These are phyloP conservation scores for Tethea ocularis DNA, from an alignment of 2,888 invertebrate genomes.

Conservation along the genomic window DNA sequence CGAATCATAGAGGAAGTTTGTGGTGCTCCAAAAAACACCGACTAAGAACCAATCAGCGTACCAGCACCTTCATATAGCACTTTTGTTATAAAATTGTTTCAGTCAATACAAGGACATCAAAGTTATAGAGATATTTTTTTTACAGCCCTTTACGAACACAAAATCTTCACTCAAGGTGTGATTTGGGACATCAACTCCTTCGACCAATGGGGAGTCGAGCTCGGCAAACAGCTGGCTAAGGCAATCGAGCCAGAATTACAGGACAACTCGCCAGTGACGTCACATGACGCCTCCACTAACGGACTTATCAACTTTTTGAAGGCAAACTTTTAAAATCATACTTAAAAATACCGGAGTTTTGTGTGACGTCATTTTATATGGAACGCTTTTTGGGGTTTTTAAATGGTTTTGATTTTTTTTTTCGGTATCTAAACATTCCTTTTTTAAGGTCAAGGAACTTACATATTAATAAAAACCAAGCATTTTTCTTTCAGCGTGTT, in stretches of 20 bases:
- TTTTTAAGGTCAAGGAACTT: background rate
- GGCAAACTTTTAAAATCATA: conserved; percentile 70
- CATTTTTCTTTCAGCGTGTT: background rate
- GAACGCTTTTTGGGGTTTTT: background rate
- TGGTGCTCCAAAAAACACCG: no score
- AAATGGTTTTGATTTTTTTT: background rate
- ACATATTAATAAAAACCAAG: background rate
- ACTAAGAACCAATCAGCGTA: no score
- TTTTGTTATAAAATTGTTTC: no score
- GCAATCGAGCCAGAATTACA: conserved; percentile 98
- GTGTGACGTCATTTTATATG: background rate
- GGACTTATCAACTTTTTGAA: conserved; percentile 98
- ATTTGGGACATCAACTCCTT: conserved; percentile 99
- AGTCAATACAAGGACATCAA: no score
- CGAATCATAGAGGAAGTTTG: no score
- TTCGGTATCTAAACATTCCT: background rate
- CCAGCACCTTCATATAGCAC: no score
- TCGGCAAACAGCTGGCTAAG: conserved; percentile 99
- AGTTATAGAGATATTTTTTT: conserved; percentile 6
- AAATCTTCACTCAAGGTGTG: conserved; percentile 98
- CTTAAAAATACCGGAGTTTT: background rate
- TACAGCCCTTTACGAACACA: conserved; percentile 98
- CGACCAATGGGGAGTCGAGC: conserved; percentile 99
- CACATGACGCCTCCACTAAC: conserved; percentile 98
- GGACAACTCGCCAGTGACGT: conserved; percentile 85